These are phyloP conservation scores for Mylabris sibirica DNA, from an alignment of 2,888 invertebrate genomes.

Conservation along the genomic window DNA sequence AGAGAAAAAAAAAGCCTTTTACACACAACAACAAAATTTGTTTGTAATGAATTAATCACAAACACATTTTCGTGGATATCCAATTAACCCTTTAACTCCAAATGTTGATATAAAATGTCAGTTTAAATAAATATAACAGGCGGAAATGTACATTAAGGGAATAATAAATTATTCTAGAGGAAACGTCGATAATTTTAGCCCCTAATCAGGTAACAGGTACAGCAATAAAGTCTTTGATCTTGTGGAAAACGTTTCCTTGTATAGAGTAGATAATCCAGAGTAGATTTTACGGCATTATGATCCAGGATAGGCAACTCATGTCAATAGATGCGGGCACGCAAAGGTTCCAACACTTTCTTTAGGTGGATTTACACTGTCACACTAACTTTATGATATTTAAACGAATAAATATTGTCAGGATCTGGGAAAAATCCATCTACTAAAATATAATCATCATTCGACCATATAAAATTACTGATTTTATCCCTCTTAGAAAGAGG, in stretches of 20 bases:
- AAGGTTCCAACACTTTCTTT: slow-evolving; percentile 42
- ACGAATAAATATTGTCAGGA: slow-evolving; percentile 34
- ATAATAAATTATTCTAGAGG: slow-evolving; percentile 39
- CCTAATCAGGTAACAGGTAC: slow-evolving; percentile 49
- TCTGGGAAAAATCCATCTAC: neutral
- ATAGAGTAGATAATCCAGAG: slow-evolving; percentile 49
- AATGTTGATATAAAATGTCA: neutral
- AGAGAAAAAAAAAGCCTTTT: neutral
- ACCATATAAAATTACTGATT: neutral
- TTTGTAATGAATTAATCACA: neutral
- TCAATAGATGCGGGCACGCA: slow-evolving; percentile 46
- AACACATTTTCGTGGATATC: neutral
- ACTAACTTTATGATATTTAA: slow-evolving; percentile 41
- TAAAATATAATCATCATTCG: slow-evolving; percentile 1
- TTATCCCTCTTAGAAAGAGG: neutral
- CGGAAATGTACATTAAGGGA: neutral
- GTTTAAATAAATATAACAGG: neutral
- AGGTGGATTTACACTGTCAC: slow-evolving; percentile 44
- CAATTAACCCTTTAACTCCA: neutral
- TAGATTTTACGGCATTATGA: slow-evolving; percentile 50
- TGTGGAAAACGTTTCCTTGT: slow-evolving; percentile 46
- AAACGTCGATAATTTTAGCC: slow-evolving; percentile 46
- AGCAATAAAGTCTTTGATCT: slow-evolving; percentile 52
- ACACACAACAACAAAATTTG: neutral
- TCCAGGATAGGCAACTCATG: slow-evolving; percentile 41